phyloP scores from a whole-genome alignment of 2,797 vertebrate species.

The Chromis chromis region DNA sequence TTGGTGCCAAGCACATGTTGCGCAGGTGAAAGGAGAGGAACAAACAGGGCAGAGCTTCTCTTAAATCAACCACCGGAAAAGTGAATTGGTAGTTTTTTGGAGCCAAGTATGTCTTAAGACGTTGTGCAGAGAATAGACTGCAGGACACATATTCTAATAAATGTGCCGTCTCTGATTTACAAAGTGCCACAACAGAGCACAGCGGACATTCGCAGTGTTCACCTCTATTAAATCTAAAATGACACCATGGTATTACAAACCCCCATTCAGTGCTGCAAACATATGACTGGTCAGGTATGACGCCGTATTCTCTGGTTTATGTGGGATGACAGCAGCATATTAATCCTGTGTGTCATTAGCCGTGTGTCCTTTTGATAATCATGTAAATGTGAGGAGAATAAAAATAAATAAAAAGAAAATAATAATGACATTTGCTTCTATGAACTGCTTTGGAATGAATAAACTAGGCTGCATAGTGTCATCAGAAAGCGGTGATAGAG shows the following conservation, averaged over 20 bases:
- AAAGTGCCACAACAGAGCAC: neutral
- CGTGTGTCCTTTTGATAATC: too few relatives aligned
- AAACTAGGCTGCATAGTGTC: too few relatives aligned
- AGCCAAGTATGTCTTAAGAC: neutral
- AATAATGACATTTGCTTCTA: too few relatives aligned
- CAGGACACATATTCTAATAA: too few relatives aligned
- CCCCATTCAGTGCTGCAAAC: neutral
- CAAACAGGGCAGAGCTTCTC: neutral
- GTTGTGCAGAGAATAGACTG: neutral
- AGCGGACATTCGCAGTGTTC: neutral
- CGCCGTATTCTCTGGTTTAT: neutral
- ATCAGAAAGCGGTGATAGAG: too few relatives aligned
- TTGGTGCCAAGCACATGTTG: neutral
- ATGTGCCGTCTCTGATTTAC: too few relatives aligned
- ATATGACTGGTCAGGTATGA: neutral
- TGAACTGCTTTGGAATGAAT: too few relatives aligned
- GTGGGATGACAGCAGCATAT: neutral
- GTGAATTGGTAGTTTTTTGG: neutral
- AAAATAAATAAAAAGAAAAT: too few relatives aligned
- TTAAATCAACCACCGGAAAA: neutral
- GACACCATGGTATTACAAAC: neutral
- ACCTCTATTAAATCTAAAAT: neutral
- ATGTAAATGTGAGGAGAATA: too few relatives aligned
- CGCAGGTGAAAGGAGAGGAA: neutral
- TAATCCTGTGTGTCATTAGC: too few relatives aligned